Conservation (phyloP, 37 sponge, comb jelly and placozoan genomes). For the Mnemiopsis leidyi region DNA sequence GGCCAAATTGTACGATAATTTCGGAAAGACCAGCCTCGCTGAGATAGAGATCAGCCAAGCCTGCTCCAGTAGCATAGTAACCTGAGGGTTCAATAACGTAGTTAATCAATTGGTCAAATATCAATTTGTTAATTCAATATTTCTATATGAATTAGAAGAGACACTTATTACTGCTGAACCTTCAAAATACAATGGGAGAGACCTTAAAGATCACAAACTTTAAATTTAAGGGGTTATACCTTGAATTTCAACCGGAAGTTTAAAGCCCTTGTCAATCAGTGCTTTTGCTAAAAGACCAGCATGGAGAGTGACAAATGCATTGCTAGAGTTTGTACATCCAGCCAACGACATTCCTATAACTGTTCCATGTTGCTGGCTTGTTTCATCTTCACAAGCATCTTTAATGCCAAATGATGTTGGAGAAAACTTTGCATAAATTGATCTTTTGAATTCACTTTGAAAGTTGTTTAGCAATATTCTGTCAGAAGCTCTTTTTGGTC, state of each 20-base stretch:
- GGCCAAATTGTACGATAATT: not conserved
- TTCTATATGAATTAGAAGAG: too few species aligned
- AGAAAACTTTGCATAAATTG: conserved; percentile 17
- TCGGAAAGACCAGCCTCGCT: not conserved
- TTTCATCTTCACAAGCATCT: not conserved
- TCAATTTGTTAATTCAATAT: too few species aligned
- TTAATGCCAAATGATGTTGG: conserved; percentile 31
- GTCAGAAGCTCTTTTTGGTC: conserved; percentile 31
- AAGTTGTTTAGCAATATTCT: not conserved
- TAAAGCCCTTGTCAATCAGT: not conserved
- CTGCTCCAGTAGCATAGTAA: conserved; percentile 49
- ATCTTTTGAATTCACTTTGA: not conserved
- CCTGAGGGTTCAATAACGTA: too few species aligned
- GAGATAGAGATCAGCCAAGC: conserved; percentile 43
- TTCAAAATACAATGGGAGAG: not conserved
- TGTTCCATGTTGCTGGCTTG: not conserved
- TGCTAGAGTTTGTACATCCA: conserved; percentile 55
- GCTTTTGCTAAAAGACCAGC: conserved; percentile 11
- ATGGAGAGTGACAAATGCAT: conserved; percentile 46
- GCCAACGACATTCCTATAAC: conserved; percentile 6
- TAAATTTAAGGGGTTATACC: too few species aligned
- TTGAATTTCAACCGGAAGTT: not conserved
- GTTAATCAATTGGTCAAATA: too few species aligned
- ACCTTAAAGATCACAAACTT: too few species aligned
- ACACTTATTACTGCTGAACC: too few species aligned